phyloP scores from a whole-genome alignment of 2,113 vertebrate species.

The Oostethus manadensis region DNA sequence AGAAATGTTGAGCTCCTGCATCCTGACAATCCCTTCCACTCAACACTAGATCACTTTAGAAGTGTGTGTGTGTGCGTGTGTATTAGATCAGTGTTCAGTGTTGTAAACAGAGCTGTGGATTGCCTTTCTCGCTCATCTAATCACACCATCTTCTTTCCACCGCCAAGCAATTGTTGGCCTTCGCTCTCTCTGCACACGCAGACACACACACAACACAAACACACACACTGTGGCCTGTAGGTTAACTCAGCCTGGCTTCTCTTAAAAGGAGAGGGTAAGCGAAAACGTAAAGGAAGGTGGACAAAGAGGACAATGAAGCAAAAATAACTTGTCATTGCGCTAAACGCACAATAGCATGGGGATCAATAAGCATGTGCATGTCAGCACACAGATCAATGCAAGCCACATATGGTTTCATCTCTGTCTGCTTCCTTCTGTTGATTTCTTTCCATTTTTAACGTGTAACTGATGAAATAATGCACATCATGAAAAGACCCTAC shows the following conservation, averaged over 20 bases:
- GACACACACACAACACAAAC: constrained; percentile 3
- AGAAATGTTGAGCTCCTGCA: constrained; percentile 51
- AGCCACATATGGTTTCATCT: constrained; percentile 35
- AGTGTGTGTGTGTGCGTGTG: constrained; percentile 33
- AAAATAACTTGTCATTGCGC: constrained; percentile 40
- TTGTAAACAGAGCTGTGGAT: constrained; percentile 65
- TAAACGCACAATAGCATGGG: constrained; percentile 23
- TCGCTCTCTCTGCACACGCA: constrained; percentile 34
- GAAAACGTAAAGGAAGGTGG: constrained; percentile 7
- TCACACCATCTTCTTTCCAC: constrained; percentile 72
- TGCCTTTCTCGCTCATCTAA: constrained; percentile 69
- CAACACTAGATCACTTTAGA: constrained; percentile 55
- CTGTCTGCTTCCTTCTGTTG: constrained; percentile 10
- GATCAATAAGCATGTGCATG: constrained; percentile 37
- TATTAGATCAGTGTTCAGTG: constrained; percentile 62
- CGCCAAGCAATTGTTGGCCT: constrained; percentile 62
- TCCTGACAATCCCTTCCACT: constrained; percentile 58
- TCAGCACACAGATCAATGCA: constrained; percentile 47
- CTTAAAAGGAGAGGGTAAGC: constrained; percentile 21
- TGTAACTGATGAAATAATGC: constrained; percentile 38
- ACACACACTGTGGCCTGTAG: constrained; percentile 19
- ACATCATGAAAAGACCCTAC: no score
- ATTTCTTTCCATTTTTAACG: constrained; percentile 33
- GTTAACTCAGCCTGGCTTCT: constrained; percentile 31
- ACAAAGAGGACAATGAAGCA: constrained; percentile 5